These are phyloP conservation scores for Falco rusticolus DNA, from an alignment of 2,797 vertebrate genomes.

Conservation along the genomic window DNA sequence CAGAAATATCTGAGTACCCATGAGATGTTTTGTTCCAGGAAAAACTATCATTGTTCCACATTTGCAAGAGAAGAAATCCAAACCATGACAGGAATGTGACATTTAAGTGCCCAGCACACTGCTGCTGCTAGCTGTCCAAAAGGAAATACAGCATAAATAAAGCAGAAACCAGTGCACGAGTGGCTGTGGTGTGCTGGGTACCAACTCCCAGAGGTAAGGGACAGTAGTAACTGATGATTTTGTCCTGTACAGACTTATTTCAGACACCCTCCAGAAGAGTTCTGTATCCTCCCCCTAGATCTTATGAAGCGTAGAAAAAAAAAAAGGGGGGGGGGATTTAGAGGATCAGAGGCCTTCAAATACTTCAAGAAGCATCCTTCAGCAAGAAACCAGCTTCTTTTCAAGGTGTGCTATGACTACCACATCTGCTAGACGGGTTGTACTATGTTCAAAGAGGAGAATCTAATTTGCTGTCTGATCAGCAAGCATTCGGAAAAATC, in stretches of 20 bases:
- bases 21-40: neutral
- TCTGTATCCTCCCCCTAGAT: neutral
- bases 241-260: neutral
- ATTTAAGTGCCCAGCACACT: neutral
- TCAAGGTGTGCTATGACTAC: neutral
- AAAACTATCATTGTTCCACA: neutral
- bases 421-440: neutral
- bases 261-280: neutral
- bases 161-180: neutral
- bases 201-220: neutral
- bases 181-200: rapidly evolving
- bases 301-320: neutral
- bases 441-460: neutral
- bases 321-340: neutral
- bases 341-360: neutral
- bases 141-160: neutral
- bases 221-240: neutral
- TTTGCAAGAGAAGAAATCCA: neutral
- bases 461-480: neutral
- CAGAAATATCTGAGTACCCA: neutral
- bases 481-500: neutral
- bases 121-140: neutral
- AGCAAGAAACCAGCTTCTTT: neutral
- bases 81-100: neutral
- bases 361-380: neutral